These are phyloP conservation scores for Melipona bicolor DNA, from an alignment of 2,888 invertebrate species.

Conservation along the genomic window DNA sequence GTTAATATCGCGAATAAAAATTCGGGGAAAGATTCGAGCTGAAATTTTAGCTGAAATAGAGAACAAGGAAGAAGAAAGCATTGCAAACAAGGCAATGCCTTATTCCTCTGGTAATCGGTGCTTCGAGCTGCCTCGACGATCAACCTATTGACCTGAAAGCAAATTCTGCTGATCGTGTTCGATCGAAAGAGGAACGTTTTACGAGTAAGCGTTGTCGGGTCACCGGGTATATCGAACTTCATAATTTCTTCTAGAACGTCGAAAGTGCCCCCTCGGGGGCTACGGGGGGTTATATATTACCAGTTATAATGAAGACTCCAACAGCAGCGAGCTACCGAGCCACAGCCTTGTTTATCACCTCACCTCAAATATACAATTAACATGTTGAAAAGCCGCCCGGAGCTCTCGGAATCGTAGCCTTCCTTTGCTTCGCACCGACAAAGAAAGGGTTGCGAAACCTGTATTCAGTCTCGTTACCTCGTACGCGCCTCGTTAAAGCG, in stretches of 20 bases:
- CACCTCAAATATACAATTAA: constrained; percentile 78
- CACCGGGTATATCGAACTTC: constrained; percentile 66
- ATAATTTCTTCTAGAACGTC: constrained; percentile 64
- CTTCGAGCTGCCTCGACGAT: neutral
- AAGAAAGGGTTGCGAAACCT: constrained; percentile 36
- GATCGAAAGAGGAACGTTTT: neutral
- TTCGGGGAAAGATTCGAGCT: neutral
- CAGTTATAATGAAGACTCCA: constrained; percentile 76
- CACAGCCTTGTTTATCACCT: constrained; percentile 76
- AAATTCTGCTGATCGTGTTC: constrained; percentile 35
- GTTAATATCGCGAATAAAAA: constrained; percentile 46
- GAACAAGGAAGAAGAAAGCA: neutral
- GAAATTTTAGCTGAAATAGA: neutral
- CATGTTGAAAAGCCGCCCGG: constrained; percentile 73
- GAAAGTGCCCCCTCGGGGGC: constrained; percentile 63
- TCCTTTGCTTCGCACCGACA: constrained; percentile 35
- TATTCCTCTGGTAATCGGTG: neutral
- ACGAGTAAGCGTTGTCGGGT: constrained; percentile 17
- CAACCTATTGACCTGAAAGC: constrained; percentile 30
- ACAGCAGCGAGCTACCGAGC: constrained; percentile 71
- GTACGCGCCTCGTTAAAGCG: constrained; percentile 60
- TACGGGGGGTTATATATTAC: constrained; percentile 75
- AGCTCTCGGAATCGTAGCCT: constrained; percentile 49
- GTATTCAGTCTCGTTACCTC: constrained; percentile 56
- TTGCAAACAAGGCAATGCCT: neutral